Evolutionary conservation across 1,140 invertebrate species (phyloP).

Genomic region (Drosophila leontia): DNA sequence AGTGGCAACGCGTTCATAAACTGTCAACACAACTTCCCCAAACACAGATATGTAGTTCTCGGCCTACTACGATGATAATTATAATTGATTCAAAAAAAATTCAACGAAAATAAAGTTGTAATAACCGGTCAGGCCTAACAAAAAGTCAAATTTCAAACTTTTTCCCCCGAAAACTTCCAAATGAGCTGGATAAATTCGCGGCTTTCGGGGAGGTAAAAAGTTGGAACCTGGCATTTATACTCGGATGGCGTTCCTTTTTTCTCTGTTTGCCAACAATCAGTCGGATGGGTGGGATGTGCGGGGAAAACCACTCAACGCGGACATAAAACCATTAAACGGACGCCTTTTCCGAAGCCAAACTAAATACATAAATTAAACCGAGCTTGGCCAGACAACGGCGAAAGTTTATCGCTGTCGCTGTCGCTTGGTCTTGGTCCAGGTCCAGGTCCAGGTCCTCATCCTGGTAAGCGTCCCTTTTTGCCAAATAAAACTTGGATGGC

Average conservation of each 20-base stretch:
- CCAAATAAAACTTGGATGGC: conserved; percentile 61
- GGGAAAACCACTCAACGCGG: conserved; percentile 60
- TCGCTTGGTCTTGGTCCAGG: neutral
- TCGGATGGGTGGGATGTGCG: conserved; percentile 34
- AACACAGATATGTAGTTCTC: conserved; percentile 14
- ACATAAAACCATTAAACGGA: conserved; percentile 69
- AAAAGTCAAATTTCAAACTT: conserved; percentile 49
- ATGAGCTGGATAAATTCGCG: conserved; percentile 34
- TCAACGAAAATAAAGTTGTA: conserved; percentile 35
- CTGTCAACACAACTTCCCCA: conserved; percentile 11
- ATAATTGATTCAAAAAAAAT: conserved; percentile 56
- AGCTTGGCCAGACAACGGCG: conserved; percentile 45
- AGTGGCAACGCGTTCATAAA: neutral
- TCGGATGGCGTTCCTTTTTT: neutral
- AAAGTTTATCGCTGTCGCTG: conserved; percentile 57
- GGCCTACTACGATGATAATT: conserved; percentile 45
- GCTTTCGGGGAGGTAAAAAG: conserved; percentile 6
- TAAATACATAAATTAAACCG: conserved; percentile 77
- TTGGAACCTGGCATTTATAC: conserved; percentile 19
- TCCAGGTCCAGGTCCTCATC: neutral
- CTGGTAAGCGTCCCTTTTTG: conserved; percentile 1
- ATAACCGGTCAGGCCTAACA: conserved; percentile 37
- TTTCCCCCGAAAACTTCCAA: conserved; percentile 39
- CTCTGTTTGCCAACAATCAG: conserved; percentile 43
- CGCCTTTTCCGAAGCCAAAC: conserved; percentile 66